phyloP scores from a whole-genome alignment of 2,797 vertebrate genomes.

The Malurus splendens region DNA sequence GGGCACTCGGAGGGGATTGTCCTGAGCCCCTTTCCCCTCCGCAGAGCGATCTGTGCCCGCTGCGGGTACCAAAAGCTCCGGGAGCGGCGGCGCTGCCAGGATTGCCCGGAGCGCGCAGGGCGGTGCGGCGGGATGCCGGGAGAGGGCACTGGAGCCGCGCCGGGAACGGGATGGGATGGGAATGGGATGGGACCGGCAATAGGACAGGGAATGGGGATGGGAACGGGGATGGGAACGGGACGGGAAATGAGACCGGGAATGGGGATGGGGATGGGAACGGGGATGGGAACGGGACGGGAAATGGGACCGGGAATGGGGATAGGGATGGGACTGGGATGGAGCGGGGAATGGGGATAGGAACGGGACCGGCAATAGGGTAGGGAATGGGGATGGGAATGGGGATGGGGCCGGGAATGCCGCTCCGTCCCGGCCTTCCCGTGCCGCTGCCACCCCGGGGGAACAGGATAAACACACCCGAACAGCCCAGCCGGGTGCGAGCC shows the following conservation, averaged over 20 bases:
- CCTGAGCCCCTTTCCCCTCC: accelerated
- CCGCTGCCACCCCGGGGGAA: neutral
- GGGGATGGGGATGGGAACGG: neutral
- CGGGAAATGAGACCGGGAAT: too few species aligned
- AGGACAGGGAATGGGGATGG: too few species aligned
- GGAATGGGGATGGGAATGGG: neutral
- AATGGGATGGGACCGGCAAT: too few species aligned
- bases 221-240: accelerated
- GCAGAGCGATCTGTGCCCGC: accelerated
- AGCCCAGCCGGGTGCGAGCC: neutral
- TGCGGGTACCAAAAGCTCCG: accelerated
- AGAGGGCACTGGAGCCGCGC: neutral
- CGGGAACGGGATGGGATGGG: neutral
- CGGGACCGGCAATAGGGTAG: too few species aligned
- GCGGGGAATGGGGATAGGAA: too few species aligned
- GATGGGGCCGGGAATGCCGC: neutral
- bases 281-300: neutral
- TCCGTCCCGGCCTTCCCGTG: accelerated
- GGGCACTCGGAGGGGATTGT: neutral
- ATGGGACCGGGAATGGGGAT: too few species aligned
- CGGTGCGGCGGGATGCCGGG: neutral
- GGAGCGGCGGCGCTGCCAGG: too few species aligned
- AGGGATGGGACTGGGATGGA: too few species aligned
- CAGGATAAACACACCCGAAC: accelerated
- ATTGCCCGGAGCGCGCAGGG: neutral